These are phyloP conservation scores for Heliconius cydno DNA, from an alignment of 2,888 invertebrate species.

Conservation along the genomic window DNA sequence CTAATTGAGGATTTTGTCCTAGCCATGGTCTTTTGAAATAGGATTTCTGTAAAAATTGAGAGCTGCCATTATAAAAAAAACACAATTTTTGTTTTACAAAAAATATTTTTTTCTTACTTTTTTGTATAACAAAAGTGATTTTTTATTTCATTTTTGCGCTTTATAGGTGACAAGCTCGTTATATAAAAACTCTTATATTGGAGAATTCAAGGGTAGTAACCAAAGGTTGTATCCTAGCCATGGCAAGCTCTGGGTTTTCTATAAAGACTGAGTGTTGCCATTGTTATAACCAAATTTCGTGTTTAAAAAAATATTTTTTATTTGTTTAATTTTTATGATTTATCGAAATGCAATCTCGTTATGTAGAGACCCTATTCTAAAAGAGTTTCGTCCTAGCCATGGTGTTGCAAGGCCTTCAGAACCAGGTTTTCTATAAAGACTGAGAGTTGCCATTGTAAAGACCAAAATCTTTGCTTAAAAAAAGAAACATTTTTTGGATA, in stretches of 20 bases:
- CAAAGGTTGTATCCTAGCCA: conserved; percentile 69
- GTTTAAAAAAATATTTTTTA: conserved; percentile 27
- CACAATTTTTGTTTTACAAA: conserved; percentile 50
- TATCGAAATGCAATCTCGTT: background rate
- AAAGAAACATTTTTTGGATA: background rate
- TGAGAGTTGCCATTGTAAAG: conserved; percentile 55
- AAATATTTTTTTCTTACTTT: background rate
- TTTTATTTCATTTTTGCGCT: too few species aligned
- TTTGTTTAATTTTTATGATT: background rate
- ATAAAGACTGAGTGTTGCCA: conserved; percentile 65
- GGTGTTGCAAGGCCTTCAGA: conserved; percentile 70
- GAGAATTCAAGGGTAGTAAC: too few species aligned
- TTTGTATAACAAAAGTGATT: too few species aligned
- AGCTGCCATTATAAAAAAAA: conserved; percentile 49
- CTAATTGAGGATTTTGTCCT: conserved; percentile 57
- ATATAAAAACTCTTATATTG: too few species aligned
- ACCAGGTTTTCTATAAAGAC: conserved; percentile 74
- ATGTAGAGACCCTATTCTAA: background rate
- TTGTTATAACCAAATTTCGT: conserved; percentile 54
- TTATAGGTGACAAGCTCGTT: too few species aligned
- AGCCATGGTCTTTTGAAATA: conserved; percentile 67
- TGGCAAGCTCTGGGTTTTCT: conserved; percentile 74
- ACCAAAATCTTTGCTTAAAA: conserved; percentile 53
- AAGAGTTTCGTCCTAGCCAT: conserved; percentile 70
- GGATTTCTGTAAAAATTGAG: conserved; percentile 73